A percentile compares a stretch with the other conserved stretches of the same genome.
Conservation (phyloP, 2,113 vertebrate genomes). For the Semnopithecus entellus region DNA sequence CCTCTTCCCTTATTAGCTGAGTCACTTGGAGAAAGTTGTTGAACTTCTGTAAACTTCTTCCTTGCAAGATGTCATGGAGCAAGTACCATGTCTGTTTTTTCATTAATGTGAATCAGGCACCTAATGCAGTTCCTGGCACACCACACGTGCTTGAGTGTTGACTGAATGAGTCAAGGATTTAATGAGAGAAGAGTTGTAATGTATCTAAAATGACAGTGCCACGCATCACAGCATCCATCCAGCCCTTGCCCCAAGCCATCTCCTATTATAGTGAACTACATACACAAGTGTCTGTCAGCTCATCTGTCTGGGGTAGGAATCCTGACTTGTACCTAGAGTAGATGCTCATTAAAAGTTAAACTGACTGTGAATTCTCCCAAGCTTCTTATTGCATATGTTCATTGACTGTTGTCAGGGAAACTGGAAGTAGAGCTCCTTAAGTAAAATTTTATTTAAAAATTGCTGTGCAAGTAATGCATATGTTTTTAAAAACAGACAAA, state of each 20-base stretch:
- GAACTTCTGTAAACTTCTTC: background rate
- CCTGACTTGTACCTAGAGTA: background rate
- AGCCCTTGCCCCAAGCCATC: background rate
- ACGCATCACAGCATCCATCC: background rate
- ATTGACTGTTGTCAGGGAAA: background rate
- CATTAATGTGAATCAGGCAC: background rate
- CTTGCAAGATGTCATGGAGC: background rate
- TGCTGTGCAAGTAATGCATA: background rate
- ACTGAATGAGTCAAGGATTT: background rate
- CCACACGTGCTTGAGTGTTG: background rate
- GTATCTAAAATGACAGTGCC: accelerated
- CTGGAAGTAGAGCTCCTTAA: background rate
- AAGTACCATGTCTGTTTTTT: background rate
- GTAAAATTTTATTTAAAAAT: background rate
- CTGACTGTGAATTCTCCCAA: background rate
- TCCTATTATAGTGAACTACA: background rate
- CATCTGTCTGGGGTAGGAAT: background rate
- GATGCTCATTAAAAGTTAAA: background rate
- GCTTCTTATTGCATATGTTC: background rate
- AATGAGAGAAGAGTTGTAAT: background rate
- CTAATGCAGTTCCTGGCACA: background rate
- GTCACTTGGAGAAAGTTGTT: background rate
- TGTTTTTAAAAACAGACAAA: constrained; percentile 5
- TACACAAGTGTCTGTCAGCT: background rate
- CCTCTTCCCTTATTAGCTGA: background rate